Conservation (phyloP, 1,140 invertebrate species). For the Catajapyx aquilonaris region DNA sequence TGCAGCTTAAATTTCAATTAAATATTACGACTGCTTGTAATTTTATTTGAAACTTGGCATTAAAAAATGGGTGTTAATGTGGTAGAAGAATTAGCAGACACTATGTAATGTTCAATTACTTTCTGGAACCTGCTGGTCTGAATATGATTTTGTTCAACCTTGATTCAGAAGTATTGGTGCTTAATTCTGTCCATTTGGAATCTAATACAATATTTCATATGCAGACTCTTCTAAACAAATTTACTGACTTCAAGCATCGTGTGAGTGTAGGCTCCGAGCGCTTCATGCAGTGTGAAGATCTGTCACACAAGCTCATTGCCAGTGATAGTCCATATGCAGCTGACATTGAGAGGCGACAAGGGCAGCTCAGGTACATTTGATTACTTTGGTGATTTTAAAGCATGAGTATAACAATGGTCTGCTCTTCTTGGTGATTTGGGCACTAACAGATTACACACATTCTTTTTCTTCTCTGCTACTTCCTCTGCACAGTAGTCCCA, state of each 20-base stretch:
- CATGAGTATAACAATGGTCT: background rate
- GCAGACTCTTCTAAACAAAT: conserved; percentile 69
- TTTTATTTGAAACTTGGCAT: too few relatives aligned
- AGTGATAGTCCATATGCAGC: conserved; percentile 71
- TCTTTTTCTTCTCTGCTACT: background rate
- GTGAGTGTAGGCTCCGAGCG: conserved; percentile 79
- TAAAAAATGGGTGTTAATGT: too few relatives aligned
- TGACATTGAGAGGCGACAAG: conserved; percentile 69
- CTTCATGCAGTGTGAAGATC: conserved; percentile 77
- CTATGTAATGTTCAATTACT: too few relatives aligned
- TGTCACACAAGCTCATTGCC: conserved; percentile 72
- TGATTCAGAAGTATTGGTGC: too few relatives aligned
- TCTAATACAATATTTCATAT: too few relatives aligned
- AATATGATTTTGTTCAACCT: too few relatives aligned
- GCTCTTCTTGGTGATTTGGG: background rate
- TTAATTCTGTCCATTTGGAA: too few relatives aligned
- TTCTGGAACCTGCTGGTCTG: too few relatives aligned
- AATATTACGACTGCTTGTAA: too few relatives aligned
- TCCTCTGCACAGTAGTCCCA: background rate
- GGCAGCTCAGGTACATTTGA: conserved; percentile 53
- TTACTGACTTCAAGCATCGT: conserved; percentile 82
- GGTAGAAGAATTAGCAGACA: too few relatives aligned
- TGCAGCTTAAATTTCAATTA: too few relatives aligned
- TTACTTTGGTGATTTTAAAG: conserved; percentile 2
- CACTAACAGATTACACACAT: background rate